Percentiles rank a stretch among this genome's conserved stretches.
phyloP scores from a whole-genome alignment of 1,140 invertebrate genomes.

The Eriocheir sinensis region DNA sequence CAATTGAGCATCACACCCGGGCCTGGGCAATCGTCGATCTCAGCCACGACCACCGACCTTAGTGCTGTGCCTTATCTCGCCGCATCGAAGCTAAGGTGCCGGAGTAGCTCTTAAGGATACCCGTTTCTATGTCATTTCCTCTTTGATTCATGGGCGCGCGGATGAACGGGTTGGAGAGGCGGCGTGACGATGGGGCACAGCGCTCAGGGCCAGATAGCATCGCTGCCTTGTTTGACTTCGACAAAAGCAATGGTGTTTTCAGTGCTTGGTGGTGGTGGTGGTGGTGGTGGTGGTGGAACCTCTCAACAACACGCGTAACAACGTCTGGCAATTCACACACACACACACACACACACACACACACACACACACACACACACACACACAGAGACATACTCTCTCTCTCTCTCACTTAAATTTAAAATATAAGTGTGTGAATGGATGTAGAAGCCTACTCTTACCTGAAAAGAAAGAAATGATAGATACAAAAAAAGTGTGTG shows the following conservation, averaged over 20 bases:
- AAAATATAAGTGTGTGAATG: no score
- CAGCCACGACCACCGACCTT: slow-evolving; percentile 41
- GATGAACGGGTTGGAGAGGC: slow-evolving; percentile 47
- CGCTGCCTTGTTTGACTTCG: slow-evolving; percentile 51
- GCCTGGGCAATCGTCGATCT: slow-evolving; percentile 45
- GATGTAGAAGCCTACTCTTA: no score
- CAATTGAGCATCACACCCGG: slow-evolving; percentile 44
- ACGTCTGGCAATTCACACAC: neutral
- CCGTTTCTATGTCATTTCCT: slow-evolving; percentile 65
- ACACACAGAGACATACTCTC: no score
- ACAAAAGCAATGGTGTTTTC: slow-evolving; percentile 31
- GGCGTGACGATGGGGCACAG: slow-evolving; percentile 40
- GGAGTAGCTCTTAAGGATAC: slow-evolving; percentile 59
- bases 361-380: neutral
- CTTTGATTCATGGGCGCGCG: slow-evolving; percentile 61
- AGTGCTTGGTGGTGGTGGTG: no score
- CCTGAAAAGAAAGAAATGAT: no score
- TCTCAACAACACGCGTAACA: neutral
- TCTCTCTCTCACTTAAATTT: no score
- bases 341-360: neutral
- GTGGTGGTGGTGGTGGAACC: no score
- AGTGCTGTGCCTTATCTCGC: slow-evolving; percentile 57
- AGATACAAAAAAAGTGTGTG: no score
- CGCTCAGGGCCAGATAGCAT: slow-evolving; percentile 32
- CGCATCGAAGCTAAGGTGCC: slow-evolving; percentile 64